phyloP scores from a whole-genome alignment of 2,888 invertebrate genomes.

The Neuroscelio doddi region DNA sequence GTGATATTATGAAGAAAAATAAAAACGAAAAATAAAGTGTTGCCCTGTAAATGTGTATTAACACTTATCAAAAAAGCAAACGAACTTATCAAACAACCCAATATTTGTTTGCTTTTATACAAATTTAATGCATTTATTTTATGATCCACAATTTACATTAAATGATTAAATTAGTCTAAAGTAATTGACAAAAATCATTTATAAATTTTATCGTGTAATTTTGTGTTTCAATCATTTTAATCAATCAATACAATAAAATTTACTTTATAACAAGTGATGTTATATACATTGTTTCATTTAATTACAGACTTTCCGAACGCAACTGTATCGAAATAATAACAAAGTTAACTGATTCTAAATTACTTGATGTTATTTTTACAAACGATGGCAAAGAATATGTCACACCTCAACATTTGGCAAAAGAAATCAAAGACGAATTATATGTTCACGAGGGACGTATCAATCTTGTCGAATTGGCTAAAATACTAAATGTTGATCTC shows the following conservation, averaged over 20 bases:
- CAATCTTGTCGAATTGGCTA: conserved; percentile 90
- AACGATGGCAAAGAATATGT: conserved; percentile 98
- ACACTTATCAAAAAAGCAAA: too few relatives aligned
- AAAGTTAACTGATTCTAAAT: conserved; percentile 85
- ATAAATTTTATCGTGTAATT: conserved; percentile 5
- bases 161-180: too few relatives aligned
- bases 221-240: too few relatives aligned
- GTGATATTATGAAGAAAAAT: too few relatives aligned
- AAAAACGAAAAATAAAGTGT: too few relatives aligned
- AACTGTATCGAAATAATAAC: conserved; percentile 98
- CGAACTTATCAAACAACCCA: too few relatives aligned
- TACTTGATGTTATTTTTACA: conserved; percentile 94
- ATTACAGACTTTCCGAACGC: conserved; percentile 90
- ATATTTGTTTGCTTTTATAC: too few relatives aligned
- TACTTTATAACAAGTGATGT: not conserved
- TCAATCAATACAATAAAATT: too few relatives aligned
- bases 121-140: too few relatives aligned
- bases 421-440: conserved; percentile 93
- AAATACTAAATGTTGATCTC: conserved; percentile 90
- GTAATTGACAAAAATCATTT: not conserved
- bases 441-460: conserved; percentile 91
- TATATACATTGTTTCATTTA: conserved; percentile 12
- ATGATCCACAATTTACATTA: too few relatives aligned
- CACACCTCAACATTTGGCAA: conserved; percentile 90
- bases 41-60: too few relatives aligned